Percentiles rank a stretch among this genome's conserved stretches.
Conservation (phyloP, 2,797 vertebrate species). For the Helarctos malayanus region DNA sequence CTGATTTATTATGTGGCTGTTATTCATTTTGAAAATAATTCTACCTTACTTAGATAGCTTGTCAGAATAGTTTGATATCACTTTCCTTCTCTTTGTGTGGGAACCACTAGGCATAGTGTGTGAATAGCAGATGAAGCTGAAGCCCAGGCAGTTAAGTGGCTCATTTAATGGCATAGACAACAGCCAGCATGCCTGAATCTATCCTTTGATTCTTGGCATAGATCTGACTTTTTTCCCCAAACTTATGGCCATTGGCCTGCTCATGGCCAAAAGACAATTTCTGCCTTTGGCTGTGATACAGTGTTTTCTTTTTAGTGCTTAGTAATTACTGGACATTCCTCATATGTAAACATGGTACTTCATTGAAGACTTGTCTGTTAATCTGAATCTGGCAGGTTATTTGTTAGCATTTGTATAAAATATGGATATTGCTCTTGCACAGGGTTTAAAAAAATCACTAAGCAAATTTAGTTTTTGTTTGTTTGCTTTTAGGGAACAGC, state of each 20-base stretch:
- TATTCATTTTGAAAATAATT: background rate
- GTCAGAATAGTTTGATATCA: background rate
- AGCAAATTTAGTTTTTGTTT: background rate
- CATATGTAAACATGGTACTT: background rate
- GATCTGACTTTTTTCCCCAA: constrained; percentile 4
- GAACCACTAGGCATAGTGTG: background rate
- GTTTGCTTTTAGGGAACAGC: constrained; percentile 91
- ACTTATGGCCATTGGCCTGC: background rate
- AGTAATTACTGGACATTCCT: background rate
- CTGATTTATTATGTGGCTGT: background rate
- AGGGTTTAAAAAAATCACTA: background rate
- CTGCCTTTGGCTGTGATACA: background rate
- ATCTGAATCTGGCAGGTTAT: background rate
- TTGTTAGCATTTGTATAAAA: constrained; percentile 45
- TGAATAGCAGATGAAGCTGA: background rate
- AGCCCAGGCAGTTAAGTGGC: background rate
- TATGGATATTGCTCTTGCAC: background rate
- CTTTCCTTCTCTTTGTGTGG: background rate
- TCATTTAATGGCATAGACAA: background rate
- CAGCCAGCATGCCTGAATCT: background rate
- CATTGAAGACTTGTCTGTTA: background rate
- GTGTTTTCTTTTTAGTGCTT: constrained; percentile 30
- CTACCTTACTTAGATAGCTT: background rate
- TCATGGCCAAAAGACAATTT: background rate
- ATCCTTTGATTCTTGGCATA: background rate